phyloP scores from a whole-genome alignment of 64 coral and sea anemone genomes.

The Anthopleura sola region DNA sequence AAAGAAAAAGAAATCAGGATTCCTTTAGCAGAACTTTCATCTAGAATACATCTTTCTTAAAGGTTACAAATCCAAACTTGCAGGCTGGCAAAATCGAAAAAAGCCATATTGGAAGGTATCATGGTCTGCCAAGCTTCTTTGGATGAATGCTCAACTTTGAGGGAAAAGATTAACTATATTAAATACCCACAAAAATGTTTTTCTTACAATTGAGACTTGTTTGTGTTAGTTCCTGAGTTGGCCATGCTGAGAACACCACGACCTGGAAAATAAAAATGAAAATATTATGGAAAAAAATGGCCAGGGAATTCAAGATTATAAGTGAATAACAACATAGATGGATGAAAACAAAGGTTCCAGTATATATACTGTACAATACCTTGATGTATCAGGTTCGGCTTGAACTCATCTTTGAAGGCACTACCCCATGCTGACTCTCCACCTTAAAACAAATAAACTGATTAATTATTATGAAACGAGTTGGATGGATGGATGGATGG shows the following conservation, averaged over 20 bases:
- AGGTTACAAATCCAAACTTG: too few relatives aligned
- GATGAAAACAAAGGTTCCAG: neutral
- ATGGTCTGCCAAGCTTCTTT: too few relatives aligned
- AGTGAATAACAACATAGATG: too few relatives aligned
- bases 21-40: neutral
- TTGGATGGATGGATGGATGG: neutral
- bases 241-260: slow-evolving; percentile 84
- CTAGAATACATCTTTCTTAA: neutral
- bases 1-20: neutral
- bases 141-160: neutral
- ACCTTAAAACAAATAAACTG: slow-evolving; percentile 17
- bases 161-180: neutral
- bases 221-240: slow-evolving; percentile 74
- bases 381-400: slow-evolving; percentile 78
- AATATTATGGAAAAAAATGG: neutral
- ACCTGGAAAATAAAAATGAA: slow-evolving; percentile 32
- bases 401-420: slow-evolving; percentile 80
- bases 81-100: too few relatives aligned
- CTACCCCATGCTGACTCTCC: slow-evolving; percentile 77
- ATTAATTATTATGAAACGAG: neutral
- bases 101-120: too few relatives aligned
- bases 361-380: slow-evolving; percentile 26
- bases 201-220: slow-evolving; percentile 87
- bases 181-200: neutral
- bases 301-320: neutral